These are phyloP conservation scores for Myotis findleyi DNA, from an alignment of 2,797 vertebrate genomes.

Conservation along the genomic window DNA sequence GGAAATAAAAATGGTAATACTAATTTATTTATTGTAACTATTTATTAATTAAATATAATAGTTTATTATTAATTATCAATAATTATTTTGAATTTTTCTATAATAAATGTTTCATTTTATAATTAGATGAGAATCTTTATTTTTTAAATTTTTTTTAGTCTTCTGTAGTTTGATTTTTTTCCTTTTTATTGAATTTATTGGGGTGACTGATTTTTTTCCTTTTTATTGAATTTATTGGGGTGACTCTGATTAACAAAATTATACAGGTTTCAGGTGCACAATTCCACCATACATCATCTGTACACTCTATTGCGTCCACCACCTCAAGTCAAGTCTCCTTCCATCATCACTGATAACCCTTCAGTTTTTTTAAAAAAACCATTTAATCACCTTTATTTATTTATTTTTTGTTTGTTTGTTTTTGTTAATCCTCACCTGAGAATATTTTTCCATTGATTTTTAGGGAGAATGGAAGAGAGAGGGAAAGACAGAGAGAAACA, in stretches of 20 bases:
- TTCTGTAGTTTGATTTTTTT: not conserved
- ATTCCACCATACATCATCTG: not conserved
- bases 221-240: not conserved
- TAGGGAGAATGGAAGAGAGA: no score
- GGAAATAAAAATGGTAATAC: not conserved
- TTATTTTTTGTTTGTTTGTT: no score
- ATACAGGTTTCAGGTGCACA: not conserved
- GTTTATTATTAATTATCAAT: not conserved
- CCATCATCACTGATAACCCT: not conserved
- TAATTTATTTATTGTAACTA: not conserved
- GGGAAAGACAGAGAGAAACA: no score
- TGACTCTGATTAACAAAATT: not conserved
- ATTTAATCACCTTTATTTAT: no score
- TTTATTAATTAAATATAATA: not conserved
- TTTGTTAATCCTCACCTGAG: no score
- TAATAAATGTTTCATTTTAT: slow-evolving; percentile 18
- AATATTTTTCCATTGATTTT: no score
- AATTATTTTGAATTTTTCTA: slow-evolving; percentile 15
- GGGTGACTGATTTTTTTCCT: not conserved
- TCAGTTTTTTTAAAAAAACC: not conserved
- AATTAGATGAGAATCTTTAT: not conserved
- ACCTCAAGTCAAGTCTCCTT: not conserved
- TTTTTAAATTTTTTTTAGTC: not conserved
- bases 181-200: not conserved
- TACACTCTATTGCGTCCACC: not conserved